Evolutionary conservation across 1,140 invertebrate species (phyloP).

Genomic region (Steinernema feltiae): DNA sequence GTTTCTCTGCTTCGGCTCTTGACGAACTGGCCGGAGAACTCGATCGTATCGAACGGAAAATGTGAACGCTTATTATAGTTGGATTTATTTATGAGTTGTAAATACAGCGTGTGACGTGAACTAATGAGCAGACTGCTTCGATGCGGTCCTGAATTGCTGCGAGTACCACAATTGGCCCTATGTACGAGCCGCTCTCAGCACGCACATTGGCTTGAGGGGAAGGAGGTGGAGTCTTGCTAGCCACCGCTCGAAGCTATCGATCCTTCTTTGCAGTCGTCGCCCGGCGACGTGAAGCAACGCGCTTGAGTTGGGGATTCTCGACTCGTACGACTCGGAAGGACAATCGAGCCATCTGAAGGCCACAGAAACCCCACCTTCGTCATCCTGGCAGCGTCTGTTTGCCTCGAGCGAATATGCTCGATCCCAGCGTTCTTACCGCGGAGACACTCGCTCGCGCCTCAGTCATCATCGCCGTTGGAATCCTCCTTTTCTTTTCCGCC

Average conservation of each 20-base stretch:
- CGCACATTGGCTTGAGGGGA: neutral
- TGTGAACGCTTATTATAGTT: neutral
- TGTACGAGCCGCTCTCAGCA: neutral
- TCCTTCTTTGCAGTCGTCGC: slow-evolving; percentile 11
- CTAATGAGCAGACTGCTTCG: slow-evolving; percentile 4
- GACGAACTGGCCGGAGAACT: neutral
- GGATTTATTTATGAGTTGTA: neutral
- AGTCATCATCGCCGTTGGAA: slow-evolving; percentile 1
- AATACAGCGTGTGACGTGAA: neutral
- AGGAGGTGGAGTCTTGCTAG: neutral
- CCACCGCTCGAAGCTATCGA: slow-evolving; percentile 7
- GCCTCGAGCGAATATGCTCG: neutral
- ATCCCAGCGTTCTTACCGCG: neutral
- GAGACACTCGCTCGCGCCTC: neutral
- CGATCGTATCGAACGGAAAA: neutral
- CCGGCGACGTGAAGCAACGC: neutral
- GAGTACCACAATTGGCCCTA: neutral
- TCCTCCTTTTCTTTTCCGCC: neutral
- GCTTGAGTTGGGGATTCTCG: slow-evolving; percentile 11
- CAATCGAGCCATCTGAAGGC: neutral
- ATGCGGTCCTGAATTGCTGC: neutral
- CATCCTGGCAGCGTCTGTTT: neutral
- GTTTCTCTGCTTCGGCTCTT: neutral
- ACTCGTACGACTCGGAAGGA: neutral
- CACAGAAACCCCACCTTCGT: neutral